phyloP scores from a whole-genome alignment of 2,797 vertebrate genomes.

The Phoxinus dragarum region DNA sequence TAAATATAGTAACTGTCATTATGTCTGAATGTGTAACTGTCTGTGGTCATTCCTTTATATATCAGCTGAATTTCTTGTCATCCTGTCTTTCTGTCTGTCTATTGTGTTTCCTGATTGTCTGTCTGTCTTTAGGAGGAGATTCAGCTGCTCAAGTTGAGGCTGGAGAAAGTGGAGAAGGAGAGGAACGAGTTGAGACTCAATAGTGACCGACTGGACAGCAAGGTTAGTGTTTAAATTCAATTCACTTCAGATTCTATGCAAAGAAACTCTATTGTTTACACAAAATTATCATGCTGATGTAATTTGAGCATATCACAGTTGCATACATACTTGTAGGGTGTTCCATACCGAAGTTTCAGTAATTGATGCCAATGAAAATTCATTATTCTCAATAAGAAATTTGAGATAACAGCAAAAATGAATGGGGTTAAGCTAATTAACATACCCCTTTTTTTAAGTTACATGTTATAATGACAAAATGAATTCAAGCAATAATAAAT shows the following conservation, averaged over 20 bases:
- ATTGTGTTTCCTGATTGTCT: conserved; percentile 1
- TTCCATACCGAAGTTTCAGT: background rate
- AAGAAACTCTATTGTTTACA: background rate
- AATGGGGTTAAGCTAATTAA: background rate
- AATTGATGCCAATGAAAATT: background rate
- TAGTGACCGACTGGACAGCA: conserved; percentile 91
- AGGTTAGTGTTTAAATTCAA: conserved; percentile 74
- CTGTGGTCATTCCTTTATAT: background rate
- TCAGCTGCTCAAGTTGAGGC: conserved; percentile 88
- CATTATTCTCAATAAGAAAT: background rate
- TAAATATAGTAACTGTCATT: background rate
- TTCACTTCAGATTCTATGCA: background rate
- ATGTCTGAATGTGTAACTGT: conserved; percentile 16
- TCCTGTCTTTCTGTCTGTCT: conserved; percentile 20
- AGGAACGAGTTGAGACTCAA: conserved; percentile 92
- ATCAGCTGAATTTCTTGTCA: background rate
- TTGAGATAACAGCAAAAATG: background rate
- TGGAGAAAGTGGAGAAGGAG: conserved; percentile 96
- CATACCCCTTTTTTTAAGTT: background rate
- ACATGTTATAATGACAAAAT: too few species aligned
- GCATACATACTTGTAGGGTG: background rate
- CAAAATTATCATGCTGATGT: background rate
- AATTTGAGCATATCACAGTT: background rate
- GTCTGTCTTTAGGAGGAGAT: conserved; percentile 88
- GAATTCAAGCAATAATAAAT: background rate